Evolutionary conservation across 2,113 vertebrate species (phyloP).

Genomic region (Irena cyanogastra): DNA sequence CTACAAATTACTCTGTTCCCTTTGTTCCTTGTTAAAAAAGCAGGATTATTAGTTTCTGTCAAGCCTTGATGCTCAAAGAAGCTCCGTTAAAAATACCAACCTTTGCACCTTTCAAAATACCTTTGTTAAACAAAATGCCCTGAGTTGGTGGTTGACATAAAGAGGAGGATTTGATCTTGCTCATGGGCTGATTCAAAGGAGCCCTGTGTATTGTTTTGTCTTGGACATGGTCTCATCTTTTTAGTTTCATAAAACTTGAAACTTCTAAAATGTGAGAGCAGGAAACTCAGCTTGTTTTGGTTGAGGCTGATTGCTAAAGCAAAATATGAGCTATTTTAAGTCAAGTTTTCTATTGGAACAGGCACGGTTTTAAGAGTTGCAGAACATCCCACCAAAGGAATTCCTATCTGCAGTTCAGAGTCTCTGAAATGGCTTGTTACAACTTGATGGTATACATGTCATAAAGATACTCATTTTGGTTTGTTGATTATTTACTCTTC

Average conservation of each 20-base stretch:
- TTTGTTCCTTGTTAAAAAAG: neutral
- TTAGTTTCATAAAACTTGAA: neutral
- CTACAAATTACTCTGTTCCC: neutral
- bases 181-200: neutral
- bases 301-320: neutral
- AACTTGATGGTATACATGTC: neutral
- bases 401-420: neutral
- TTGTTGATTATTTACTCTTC: neutral
- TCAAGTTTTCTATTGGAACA: neutral
- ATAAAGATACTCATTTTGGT: conserved; percentile 51
- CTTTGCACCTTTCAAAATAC: neutral
- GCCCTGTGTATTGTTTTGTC: neutral
- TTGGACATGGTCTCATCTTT: neutral
- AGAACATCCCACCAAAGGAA: conserved; percentile 4
- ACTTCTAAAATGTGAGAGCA: neutral
- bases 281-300: neutral
- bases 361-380: neutral
- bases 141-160: neutral
- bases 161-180: neutral
- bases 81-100: neutral
- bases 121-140: neutral
- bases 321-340: neutral
- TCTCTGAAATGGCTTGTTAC: conserved; percentile 43
- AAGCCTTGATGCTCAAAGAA: neutral
- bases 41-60: neutral